Evolutionary conservation across 2,113 vertebrate genomes (phyloP).

Genomic region (Dicaeum eximium): DNA sequence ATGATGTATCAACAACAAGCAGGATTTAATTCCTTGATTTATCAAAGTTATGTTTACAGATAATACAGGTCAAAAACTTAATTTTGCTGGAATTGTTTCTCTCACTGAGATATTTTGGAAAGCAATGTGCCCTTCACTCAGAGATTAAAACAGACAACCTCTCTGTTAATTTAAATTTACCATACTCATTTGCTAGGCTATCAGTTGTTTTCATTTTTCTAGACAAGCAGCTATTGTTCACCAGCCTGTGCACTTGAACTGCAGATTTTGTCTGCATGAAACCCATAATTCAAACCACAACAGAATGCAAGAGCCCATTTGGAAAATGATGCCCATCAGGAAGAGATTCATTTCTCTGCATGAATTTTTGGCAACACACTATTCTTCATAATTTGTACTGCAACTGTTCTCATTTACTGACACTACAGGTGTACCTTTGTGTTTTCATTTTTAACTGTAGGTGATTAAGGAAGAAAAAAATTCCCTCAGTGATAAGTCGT

Average conservation of each 20-base stretch:
- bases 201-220: conserved; percentile 50
- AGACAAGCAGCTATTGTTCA: conserved; percentile 50
- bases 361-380: conserved; percentile 36
- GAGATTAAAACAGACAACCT: conserved; percentile 12
- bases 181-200: conserved; percentile 3
- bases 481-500: not conserved
- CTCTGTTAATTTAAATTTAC: conserved; percentile 49
- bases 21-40: not conserved
- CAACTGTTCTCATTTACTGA: not conserved
- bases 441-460: conserved; percentile 25
- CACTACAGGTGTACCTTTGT: conserved; percentile 25
- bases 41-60: not conserved
- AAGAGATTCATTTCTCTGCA: conserved; percentile 41
- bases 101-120: not conserved
- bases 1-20: not conserved
- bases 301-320: conserved; percentile 41
- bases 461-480: not conserved
- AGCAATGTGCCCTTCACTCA: not conserved
- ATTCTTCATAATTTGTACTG: conserved; percentile 32
- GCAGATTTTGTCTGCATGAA: conserved; percentile 43
- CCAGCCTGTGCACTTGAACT: conserved; percentile 1
- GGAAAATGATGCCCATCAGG: conserved; percentile 49
- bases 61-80: not conserved
- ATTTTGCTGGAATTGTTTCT: not conserved
- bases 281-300: conserved; percentile 49